Conservation (phyloP, 2,888 invertebrate species). For the Coleophora flavipennella region DNA sequence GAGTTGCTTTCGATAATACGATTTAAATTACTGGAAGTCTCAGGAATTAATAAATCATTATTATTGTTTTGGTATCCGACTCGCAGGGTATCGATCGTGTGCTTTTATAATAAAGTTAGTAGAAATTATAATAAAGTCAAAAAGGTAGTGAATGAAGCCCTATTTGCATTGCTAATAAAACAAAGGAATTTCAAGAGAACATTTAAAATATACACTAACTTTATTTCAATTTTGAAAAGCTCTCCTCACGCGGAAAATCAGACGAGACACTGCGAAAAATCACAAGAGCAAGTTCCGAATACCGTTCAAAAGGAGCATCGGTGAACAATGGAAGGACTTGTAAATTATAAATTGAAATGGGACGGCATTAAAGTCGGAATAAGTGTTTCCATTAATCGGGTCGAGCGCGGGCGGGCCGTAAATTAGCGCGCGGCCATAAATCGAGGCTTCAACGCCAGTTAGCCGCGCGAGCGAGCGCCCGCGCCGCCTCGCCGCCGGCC, state of each 20-base stretch:
- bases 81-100: too few species aligned
- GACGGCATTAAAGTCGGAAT: slow-evolving; percentile 31
- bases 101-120: too few species aligned
- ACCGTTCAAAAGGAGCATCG: background rate
- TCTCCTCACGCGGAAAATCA: too few species aligned
- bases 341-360: slow-evolving; percentile 18
- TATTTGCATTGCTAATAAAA: too few species aligned
- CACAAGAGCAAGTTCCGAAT: background rate
- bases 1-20: too few species aligned
- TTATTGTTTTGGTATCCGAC: background rate
- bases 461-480: slow-evolving; percentile 17
- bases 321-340: slow-evolving; percentile 4
- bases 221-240: too few species aligned
- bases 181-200: too few species aligned
- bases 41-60: too few species aligned
- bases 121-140: too few species aligned
- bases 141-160: too few species aligned
- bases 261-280: background rate
- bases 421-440: slow-evolving; percentile 55
- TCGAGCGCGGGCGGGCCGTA: slow-evolving; percentile 28
- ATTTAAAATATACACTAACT: too few species aligned
- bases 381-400: slow-evolving; percentile 51
- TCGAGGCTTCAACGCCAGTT: slow-evolving; percentile 37
- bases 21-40: too few species aligned
- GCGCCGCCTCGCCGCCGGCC: slow-evolving; percentile 24